A percentile compares a stretch with the other conserved stretches of the same genome.
phyloP scores from a whole-genome alignment of 2,888 invertebrate genomes.

The Agapostemon virescens region DNA sequence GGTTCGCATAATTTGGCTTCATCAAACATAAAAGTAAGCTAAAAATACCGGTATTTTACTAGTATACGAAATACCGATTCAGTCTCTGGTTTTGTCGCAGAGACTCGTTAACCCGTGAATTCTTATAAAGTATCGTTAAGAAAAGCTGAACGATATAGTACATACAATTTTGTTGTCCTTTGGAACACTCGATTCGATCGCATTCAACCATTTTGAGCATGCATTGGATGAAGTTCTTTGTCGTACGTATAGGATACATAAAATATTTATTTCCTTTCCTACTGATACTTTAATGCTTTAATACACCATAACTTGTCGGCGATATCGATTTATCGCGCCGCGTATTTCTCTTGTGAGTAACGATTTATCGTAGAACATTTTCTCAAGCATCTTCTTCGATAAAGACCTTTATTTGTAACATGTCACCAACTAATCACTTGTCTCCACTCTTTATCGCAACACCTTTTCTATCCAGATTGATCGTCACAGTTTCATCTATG shows the following conservation, averaged over 20 bases:
- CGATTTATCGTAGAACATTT: not conserved
- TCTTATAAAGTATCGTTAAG: not conserved
- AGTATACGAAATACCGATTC: no score
- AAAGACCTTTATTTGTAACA: not conserved
- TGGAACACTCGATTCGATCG: not conserved
- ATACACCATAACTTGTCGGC: not conserved
- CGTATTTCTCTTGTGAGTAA: not conserved
- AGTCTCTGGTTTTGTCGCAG: not conserved
- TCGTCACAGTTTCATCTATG: not conserved
- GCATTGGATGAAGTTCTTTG: not conserved
- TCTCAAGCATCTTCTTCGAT: not conserved
- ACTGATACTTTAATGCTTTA: not conserved
- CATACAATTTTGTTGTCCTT: not conserved
- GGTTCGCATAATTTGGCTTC: no score
- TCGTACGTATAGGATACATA: not conserved
- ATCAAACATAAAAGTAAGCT: no score
- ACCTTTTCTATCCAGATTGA: not conserved
- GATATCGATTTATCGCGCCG: slow-evolving; percentile 1
- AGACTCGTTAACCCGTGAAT: not conserved
- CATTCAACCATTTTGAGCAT: not conserved
- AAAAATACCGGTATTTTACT: no score
- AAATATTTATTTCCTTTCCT: not conserved
- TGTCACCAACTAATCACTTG: not conserved
- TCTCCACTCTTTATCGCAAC: not conserved
- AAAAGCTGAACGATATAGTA: not conserved